Evolutionary conservation across 2,113 vertebrate species (phyloP), one percentile per base, ranked within the genome.

Genomic region (Todiramphus chloris): DNA sequence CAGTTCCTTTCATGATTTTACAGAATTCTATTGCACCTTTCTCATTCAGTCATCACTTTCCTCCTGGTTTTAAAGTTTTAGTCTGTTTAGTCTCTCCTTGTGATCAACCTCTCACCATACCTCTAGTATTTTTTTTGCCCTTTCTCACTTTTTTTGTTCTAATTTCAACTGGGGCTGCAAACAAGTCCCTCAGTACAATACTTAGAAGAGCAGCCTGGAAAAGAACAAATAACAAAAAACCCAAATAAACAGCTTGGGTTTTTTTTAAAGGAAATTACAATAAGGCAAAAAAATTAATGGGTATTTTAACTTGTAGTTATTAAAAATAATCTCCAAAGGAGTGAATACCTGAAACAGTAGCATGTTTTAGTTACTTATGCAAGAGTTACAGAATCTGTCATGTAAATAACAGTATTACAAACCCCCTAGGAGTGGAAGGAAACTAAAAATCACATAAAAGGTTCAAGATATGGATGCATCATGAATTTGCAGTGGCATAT

Each of bases 181-280:
- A 99, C 3, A 99, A 99, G 98, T 99, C 99, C 80, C 99, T 98
- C 64, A 97, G 97, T 56, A 99, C 99, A 83, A 99, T 98, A 15
- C 98, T 99, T 81, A 99, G 96, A 94, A 99, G 98, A 53, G 99
- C 99, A 16, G 97, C 96, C 99, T 99, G 89, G 33, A 87, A 83
- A 92, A 77, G 24, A 92, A 95, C 44, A 80, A 72, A 16, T 23
- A 81, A 78, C 16, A 33, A 88, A 41, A 41, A 28, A 0, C 12
- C 18, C 94, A 90, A 96, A 66, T 30, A 67, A 75, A 50, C 2
- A n/a, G 59, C 17, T 8, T 30, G 56, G 56, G 37, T 67, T 30
- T 28, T 60, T 53, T 74, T 20, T 30, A 31, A 51, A 17, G 1
- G 5, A 75, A 79, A 73, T 63, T 46, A 58, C 72, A 60, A 48